Base-by-base conservation (phyloP, 2,113 vertebrate species). In the rabbit (Oryctolagus cuniculus) region DNA sequence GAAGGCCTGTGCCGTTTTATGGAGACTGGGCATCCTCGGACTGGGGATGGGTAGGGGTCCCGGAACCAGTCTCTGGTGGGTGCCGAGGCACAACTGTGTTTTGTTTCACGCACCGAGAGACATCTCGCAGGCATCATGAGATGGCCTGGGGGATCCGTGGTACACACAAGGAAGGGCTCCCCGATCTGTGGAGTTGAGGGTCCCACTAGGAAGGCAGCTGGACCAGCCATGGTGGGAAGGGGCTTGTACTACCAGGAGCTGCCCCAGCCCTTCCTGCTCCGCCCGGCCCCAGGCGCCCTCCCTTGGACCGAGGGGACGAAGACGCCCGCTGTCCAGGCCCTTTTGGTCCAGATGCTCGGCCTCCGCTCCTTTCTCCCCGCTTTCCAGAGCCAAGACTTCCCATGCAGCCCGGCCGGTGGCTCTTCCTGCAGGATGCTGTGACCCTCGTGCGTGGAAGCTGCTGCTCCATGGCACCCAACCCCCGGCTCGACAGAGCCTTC, bases 131-230 rank as follows among this genome's bases (percentile, higher is more conserved):
- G 24, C 2, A 21, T 58, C 51, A 4, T 29, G 34, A 17, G 67
- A 38, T 1, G 31, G 63, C 19, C 24, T 1, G 12, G 5, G 17
- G 1, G 13, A 19, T 3, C 51, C 10, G 1, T 1, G 10, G 6
- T 21, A 6, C 2, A 16, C 1, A 12, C 3, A 53, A n/a, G 27
- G 49, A 34, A 9, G 55, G 58, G 53, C 8, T 24, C 21, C 58
- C 10, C 53, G 24, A 6, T 44, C 34, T 29, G 5, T n/a, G 31
- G 69, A 6, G 29, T 15, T 2, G 38, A 83, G 13, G 72, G 9
- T 31, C 5, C 51, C 29, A 29, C 0, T 15, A 27, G 22, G 11
- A 25, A 12, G 64, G 75, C 58, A 34, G 25, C n/a, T 3, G 11
- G 55, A 51, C 6, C 13, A n/a, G 22, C 51, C 24, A 10, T 34